These are phyloP conservation scores for Tetramorium parvispinum DNA, from an alignment of 1,140 invertebrate genomes.

Conservation along the genomic window DNA sequence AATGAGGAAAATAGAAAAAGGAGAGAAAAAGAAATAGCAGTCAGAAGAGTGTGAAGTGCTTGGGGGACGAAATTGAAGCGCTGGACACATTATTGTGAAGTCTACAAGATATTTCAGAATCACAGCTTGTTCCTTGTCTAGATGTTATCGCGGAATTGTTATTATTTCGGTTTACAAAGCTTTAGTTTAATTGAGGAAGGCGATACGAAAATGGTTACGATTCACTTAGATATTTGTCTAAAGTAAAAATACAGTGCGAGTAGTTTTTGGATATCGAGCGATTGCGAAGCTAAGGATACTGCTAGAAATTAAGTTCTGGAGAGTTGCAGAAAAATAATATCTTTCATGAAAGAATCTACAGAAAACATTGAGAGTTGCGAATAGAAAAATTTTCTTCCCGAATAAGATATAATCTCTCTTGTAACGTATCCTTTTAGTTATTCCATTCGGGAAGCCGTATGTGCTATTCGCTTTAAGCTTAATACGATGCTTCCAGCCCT, in stretches of 20 bases:
- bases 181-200: neutral
- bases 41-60: slow-evolving; percentile 39
- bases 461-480: slow-evolving; percentile 10
- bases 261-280: neutral
- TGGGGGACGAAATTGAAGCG: slow-evolving; percentile 60
- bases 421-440: neutral
- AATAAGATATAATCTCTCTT: neutral
- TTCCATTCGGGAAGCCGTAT: slow-evolving; percentile 23
- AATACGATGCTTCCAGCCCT: slow-evolving; percentile 28
- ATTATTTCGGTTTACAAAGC: neutral
- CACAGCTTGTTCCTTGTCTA: neutral
- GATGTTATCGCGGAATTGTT: neutral
- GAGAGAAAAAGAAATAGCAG: slow-evolving; percentile 4
- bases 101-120: slow-evolving; percentile 15
- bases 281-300: neutral
- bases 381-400: neutral
- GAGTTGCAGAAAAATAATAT: neutral
- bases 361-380: neutral
- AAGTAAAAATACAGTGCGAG: neutral
- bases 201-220: neutral
- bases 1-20: neutral
- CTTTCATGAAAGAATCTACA: neutral
- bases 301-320: neutral
- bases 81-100: slow-evolving; percentile 13
- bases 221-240: neutral